Percentiles rank a stretch among this genome's conserved stretches.
Conservation (phyloP, 2,797 vertebrate genomes). For the Clarias pachynema region DNA sequence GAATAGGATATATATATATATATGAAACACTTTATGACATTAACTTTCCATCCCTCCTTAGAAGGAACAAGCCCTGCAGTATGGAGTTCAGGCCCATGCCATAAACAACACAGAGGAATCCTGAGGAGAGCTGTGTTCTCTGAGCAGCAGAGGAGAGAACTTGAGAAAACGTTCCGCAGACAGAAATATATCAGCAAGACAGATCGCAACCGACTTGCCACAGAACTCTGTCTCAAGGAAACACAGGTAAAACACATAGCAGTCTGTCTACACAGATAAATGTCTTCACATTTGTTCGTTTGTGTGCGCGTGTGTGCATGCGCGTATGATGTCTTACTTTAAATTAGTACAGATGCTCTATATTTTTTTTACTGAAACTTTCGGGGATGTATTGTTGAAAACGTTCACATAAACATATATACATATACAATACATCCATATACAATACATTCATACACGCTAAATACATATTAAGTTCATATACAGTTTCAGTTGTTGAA, state of each 20-base stretch:
- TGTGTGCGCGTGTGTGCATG: neutral
- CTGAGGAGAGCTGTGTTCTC: constrained; percentile 96
- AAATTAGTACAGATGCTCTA: neutral
- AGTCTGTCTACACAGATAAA: neutral
- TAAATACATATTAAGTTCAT: no score
- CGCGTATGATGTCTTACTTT: neutral
- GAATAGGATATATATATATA: neutral
- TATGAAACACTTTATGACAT: no score
- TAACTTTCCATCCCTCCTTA: constrained; percentile 42
- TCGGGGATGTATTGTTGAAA: neutral
- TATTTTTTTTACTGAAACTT: neutral
- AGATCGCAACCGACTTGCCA: constrained; percentile 91
- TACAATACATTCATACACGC: no score
- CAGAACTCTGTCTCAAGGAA: constrained; percentile 90
- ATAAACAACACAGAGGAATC: constrained; percentile 88
- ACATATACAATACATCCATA: no score
- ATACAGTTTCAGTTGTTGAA: neutral
- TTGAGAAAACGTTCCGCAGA: constrained; percentile 94
- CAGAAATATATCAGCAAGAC: constrained; percentile 99
- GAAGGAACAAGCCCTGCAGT: constrained; percentile 73
- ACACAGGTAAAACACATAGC: constrained; percentile 84
- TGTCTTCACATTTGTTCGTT: neutral
- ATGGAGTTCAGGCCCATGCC: constrained; percentile 81
- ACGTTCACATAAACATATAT: no score
- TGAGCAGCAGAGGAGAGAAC: constrained; percentile 91